Evolutionary conservation across 2,797 vertebrate species (phyloP).

Genomic region (Channallabes apus): DNA sequence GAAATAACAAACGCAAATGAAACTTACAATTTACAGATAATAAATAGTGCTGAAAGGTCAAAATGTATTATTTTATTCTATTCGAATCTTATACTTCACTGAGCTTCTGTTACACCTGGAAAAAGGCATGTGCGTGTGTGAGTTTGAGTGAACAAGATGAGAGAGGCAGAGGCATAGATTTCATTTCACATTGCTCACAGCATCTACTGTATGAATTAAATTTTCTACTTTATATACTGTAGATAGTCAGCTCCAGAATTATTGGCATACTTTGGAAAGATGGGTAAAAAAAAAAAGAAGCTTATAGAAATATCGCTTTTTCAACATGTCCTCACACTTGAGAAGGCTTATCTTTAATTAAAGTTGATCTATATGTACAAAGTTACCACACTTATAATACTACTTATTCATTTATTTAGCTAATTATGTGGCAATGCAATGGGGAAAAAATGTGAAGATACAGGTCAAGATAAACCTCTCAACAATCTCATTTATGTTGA

Average conservation of each 20-base stretch:
- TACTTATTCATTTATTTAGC: neutral
- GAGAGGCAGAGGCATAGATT: neutral
- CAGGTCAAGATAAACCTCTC: neutral
- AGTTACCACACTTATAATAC: neutral
- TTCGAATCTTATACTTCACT: neutral
- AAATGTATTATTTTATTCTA: neutral
- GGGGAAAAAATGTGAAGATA: too few relatives aligned
- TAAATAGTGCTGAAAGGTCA: slow-evolving; percentile 18
- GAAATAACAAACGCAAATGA: slow-evolving; percentile 2
- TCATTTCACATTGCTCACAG: neutral
- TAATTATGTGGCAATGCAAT: neutral
- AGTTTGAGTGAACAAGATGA: slow-evolving; percentile 9
- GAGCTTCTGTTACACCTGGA: neutral
- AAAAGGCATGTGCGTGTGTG: neutral
- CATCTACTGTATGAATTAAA: neutral
- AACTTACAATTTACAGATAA: slow-evolving; percentile 8
- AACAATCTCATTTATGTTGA: neutral
- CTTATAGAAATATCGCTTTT: neutral
- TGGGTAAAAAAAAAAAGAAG: neutral
- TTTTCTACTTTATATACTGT: neutral
- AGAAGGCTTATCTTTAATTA: neutral
- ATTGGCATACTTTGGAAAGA: neutral
- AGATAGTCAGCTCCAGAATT: neutral
- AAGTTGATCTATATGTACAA: neutral
- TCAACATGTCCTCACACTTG: neutral